Percentiles rank a stretch among this genome's conserved stretches.
phyloP scores from a whole-genome alignment of 2,113 vertebrate species.

The Sylvietta virens region DNA sequence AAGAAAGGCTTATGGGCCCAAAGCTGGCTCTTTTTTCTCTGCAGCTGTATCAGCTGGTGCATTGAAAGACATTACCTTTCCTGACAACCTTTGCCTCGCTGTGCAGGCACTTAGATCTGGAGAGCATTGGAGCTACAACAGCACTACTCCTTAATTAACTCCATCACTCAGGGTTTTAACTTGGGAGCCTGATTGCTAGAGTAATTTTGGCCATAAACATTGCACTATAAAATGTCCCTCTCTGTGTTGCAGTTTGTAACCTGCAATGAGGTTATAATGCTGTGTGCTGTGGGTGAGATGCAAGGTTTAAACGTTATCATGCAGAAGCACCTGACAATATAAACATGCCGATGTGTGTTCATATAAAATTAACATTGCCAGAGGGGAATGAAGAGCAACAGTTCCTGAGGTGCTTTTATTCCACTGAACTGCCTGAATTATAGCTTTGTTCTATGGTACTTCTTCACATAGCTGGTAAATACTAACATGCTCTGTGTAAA shows the following conservation, averaged over 20 bases:
- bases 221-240: neutral
- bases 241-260: neutral
- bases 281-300: neutral
- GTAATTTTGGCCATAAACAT: slow-evolving; percentile 1
- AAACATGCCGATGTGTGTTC: neutral
- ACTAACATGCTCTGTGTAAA: neutral
- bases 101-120: neutral
- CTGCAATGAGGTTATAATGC: neutral
- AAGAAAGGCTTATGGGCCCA: neutral
- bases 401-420: neutral
- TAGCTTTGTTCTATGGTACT: neutral
- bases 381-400: neutral
- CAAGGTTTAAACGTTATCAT: neutral
- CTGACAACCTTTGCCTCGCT: slow-evolving; percentile 7
- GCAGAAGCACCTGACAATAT: neutral
- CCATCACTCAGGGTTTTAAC: slow-evolving; percentile 46
- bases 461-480: neutral
- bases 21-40: neutral
- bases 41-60: neutral
- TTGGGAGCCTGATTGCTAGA: neutral
- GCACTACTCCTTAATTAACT: slow-evolving; percentile 44
- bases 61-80: neutral
- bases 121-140: neutral
- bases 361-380: neutral
- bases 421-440: neutral